Base-by-base conservation (phyloP, 2,888 invertebrate genomes). In the Protodeltote pygarga region DNA sequence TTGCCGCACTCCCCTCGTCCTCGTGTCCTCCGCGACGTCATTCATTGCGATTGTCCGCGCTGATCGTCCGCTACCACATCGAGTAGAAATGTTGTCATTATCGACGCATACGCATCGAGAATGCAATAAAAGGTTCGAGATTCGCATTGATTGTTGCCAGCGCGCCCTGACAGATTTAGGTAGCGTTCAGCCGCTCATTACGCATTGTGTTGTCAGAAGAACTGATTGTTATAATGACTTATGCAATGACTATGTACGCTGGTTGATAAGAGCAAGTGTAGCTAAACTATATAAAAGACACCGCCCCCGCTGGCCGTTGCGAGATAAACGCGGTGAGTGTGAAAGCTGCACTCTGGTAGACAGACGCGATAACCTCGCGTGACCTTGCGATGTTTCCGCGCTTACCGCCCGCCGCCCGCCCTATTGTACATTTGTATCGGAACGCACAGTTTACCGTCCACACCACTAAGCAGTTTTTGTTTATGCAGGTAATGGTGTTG, bases 1-100 rank as follows among this genome's bases (percentile, higher is more conserved):
- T 70, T 54, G 74, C 78, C 79, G 75, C 77, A 53, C 76, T 57
- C 73, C 78, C 79, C 73, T 51, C 74, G 65, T 74, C 63, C 72
- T 60, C 64, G 66, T 67, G 69, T 73, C 69, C 76, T 71, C 74
- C 71, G 68, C 77, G 71, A 88, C 89, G 91, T 91, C 91, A 92
- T 92, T 91, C 91, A 92, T 90, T 86, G 90, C 85, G 87, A 91
- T 89, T 89, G 89, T 82, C 85, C 82, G 78, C 79, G 70, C 79
- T 80, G 88, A 86, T 90, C 88, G 83, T 71, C 65, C 77, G 84
- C 88, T 88, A 88, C 87, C 85, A 83, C 85, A 81, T 81, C 83
- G 81, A 83, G 86, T 89, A 85, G 87, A 87, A 88, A 89, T 86
- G 87, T 87, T 85, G 85, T 88, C 89, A 90, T 89, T 90, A 90